Evolutionary conservation across 1,140 invertebrate genomes (phyloP).

Genomic region (Panulirus ornatus): DNA sequence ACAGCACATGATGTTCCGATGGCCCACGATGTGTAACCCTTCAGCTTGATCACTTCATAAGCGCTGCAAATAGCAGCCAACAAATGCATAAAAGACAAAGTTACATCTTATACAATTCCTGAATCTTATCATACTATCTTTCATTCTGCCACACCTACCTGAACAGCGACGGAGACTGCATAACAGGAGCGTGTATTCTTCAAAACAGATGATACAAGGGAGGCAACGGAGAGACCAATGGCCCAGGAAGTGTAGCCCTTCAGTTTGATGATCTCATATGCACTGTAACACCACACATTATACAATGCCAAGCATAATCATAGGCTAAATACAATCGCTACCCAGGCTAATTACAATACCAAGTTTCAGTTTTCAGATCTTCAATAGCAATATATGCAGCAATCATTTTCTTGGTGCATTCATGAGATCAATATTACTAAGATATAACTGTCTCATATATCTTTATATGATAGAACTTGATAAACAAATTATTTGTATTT

Average conservation of each 20-base stretch:
- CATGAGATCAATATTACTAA: too few species aligned
- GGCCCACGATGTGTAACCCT: conserved; percentile 79
- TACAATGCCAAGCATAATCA: conserved; percentile 55
- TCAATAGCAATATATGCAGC: not conserved
- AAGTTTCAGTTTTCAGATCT: conserved; percentile 17
- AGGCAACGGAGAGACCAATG: conserved; percentile 90
- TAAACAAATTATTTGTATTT: too few species aligned
- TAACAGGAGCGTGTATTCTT: conserved; percentile 88
- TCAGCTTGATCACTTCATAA: conserved; percentile 78
- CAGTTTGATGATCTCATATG: conserved; percentile 92
- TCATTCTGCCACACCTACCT: conserved; percentile 80
- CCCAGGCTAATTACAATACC: conserved; percentile 28
- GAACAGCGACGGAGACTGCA: conserved; percentile 88
- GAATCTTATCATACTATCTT: not conserved
- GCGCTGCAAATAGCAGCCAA: conserved; percentile 72
- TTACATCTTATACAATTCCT: not conserved
- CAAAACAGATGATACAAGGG: conserved; percentile 86
- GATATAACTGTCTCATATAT: too few species aligned
- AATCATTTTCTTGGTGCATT: too few species aligned
- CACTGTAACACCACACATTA: conserved; percentile 80
- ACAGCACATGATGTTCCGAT: conserved; percentile 76
- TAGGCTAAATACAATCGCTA: conserved; percentile 32
- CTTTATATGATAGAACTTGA: too few species aligned
- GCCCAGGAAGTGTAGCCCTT: conserved; percentile 95
- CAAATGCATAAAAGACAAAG: conserved; percentile 13